A percentile compares a stretch with the other conserved stretches of the same genome.
Conservation (phyloP, 2,797 vertebrate genomes). For the Liparis tanakae region DNA sequence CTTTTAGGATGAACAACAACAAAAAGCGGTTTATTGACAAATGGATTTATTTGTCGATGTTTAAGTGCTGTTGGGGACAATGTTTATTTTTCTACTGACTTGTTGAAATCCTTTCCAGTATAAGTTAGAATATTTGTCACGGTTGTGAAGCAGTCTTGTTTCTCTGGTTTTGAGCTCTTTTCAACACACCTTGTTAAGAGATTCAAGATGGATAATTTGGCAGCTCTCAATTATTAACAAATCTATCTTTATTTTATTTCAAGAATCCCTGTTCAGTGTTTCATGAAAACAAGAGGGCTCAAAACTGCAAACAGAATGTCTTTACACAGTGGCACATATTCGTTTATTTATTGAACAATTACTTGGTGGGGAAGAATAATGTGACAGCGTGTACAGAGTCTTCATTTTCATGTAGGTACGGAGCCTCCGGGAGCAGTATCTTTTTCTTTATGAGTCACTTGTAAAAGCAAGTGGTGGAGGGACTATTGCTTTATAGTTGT, state of each 20-base stretch:
- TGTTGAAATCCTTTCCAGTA: slow-evolving; percentile 78
- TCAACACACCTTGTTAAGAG: slow-evolving; percentile 9
- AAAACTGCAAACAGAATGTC: slow-evolving; percentile 69
- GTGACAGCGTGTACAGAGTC: slow-evolving; percentile 78
- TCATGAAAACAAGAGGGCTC: slow-evolving; percentile 56
- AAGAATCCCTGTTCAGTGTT: slow-evolving; percentile 32
- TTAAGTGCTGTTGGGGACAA: slow-evolving; percentile 87
- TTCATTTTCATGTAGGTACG: slow-evolving; percentile 68
- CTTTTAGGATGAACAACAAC: slow-evolving; percentile 18
- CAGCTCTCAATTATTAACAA: slow-evolving; percentile 53
- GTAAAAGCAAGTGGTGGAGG: slow-evolving; percentile 29
- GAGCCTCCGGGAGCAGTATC: slow-evolving; percentile 70
- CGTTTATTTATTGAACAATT: slow-evolving; percentile 85
- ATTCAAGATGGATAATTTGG: slow-evolving; percentile 31
- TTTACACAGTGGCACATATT: slow-evolving; percentile 74
- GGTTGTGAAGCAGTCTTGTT: slow-evolving; percentile 59
- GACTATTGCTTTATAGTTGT: slow-evolving; percentile 36
- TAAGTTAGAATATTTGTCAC: slow-evolving; percentile 76
- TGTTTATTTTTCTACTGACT: slow-evolving; percentile 88
- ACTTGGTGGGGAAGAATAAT: slow-evolving; percentile 72
- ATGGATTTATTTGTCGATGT: slow-evolving; percentile 83
- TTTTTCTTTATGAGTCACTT: slow-evolving; percentile 45
- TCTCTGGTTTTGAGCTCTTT: slow-evolving; percentile 70
- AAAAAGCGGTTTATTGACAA: slow-evolving; percentile 76
- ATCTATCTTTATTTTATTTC: slow-evolving; percentile 35